phyloP scores from a whole-genome alignment of 2,113 vertebrate species.

The Arothron firmamentum region DNA sequence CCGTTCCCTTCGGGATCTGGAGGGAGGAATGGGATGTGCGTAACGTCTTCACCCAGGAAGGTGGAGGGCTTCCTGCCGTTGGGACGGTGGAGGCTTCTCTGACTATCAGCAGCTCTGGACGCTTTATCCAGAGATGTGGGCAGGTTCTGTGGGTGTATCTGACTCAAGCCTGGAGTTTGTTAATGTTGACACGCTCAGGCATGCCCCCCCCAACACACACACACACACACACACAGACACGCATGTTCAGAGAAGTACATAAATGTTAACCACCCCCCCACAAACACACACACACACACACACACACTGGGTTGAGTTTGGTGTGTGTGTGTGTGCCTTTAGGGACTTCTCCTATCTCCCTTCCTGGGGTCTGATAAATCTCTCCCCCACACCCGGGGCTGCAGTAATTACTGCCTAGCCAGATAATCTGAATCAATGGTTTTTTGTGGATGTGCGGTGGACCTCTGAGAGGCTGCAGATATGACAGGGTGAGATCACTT shows the following conservation, averaged over 20 bases:
- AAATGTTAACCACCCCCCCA: slow-evolving; percentile 6
- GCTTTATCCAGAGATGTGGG: slow-evolving; percentile 51
- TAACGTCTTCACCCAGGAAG: slow-evolving; percentile 56
- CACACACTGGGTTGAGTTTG: not conserved
- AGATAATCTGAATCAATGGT: slow-evolving; percentile 39
- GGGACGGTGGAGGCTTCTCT: slow-evolving; percentile 81
- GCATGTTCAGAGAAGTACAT: slow-evolving; percentile 30
- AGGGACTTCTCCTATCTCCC: slow-evolving; percentile 55
- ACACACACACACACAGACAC: not conserved
- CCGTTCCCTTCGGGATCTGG: slow-evolving; percentile 39
- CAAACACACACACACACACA: slow-evolving; percentile 23
- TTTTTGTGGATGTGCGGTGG: slow-evolving; percentile 21
- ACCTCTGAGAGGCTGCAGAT: slow-evolving; percentile 42
- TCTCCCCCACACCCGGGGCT: slow-evolving; percentile 38
- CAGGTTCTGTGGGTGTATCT: slow-evolving; percentile 81
- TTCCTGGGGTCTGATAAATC: slow-evolving; percentile 57
- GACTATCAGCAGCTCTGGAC: slow-evolving; percentile 77
- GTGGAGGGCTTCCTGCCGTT: slow-evolving; percentile 21
- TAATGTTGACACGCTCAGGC: slow-evolving; percentile 31
- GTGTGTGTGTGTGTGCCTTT: slow-evolving; percentile 24
- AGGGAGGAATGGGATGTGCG: slow-evolving; percentile 23
- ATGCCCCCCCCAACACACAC: slow-evolving; percentile 9
- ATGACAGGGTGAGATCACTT: slow-evolving; percentile 57
- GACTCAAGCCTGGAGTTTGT: slow-evolving; percentile 64
- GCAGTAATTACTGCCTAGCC: slow-evolving; percentile 31